Percentiles rank a stretch among this genome's conserved stretches.
These are phyloP conservation scores for Heterodera filipjevi DNA, from an alignment of 2,888 invertebrate genomes.

Conservation along the genomic window DNA sequence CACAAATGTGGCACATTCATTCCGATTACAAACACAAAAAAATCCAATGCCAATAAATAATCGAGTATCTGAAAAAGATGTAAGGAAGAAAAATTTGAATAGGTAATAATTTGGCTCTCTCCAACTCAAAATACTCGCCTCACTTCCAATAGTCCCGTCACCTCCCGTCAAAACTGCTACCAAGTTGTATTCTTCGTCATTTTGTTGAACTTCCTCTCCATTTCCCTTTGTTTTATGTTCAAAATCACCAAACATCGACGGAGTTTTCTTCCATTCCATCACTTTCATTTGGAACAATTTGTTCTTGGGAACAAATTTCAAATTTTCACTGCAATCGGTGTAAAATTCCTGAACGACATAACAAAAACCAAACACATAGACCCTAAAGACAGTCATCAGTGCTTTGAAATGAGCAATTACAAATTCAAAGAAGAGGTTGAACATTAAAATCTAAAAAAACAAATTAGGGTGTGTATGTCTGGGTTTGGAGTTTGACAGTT, in stretches of 20 bases:
- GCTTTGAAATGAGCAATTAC: background rate
- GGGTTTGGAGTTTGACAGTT: too few relatives aligned
- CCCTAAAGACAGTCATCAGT: background rate
- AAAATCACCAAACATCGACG: background rate
- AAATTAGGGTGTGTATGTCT: too few relatives aligned
- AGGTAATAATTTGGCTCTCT: background rate
- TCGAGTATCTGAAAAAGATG: slow-evolving; percentile 28
- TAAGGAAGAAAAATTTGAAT: background rate
- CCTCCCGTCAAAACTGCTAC: slow-evolving; percentile 42
- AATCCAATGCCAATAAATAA: slow-evolving; percentile 34
- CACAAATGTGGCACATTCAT: slow-evolving; percentile 22
- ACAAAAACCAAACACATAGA: slow-evolving; percentile 17
- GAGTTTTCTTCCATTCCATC: slow-evolving; percentile 9
- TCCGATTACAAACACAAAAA: slow-evolving; percentile 37
- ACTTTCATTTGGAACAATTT: background rate
- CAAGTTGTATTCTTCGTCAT: background rate
- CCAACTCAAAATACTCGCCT: slow-evolving; percentile 22
- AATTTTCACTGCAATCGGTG: background rate
- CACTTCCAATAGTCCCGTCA: slow-evolving; percentile 43
- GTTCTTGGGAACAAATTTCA: background rate
- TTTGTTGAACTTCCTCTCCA: background rate
- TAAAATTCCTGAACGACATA: slow-evolving; percentile 22
- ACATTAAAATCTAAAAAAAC: background rate
- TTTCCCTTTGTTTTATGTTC: background rate
- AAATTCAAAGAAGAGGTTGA: background rate